These are phyloP conservation scores for Belonocnema kinseyi DNA, from an alignment of 1,140 invertebrate genomes.

Conservation along the genomic window DNA sequence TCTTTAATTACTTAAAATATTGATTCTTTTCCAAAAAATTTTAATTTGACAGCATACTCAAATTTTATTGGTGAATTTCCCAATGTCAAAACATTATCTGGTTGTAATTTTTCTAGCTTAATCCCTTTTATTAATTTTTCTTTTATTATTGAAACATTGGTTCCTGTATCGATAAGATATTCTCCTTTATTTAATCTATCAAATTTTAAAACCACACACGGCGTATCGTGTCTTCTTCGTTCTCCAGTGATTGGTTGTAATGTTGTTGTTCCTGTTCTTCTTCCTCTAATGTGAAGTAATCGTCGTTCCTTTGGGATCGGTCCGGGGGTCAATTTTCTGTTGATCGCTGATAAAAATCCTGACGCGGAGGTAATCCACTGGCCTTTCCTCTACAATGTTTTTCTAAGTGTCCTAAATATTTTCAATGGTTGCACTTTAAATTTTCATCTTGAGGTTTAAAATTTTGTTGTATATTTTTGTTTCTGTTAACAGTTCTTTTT, in stretches of 20 bases:
- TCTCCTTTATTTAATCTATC: neutral
- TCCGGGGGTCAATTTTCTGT: neutral
- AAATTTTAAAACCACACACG: neutral
- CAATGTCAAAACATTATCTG: neutral
- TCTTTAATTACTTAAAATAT: constrained; percentile 3
- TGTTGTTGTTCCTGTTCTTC: neutral
- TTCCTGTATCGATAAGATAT: neutral
- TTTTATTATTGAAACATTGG: neutral
- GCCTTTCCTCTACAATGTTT: neutral
- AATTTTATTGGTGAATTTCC: neutral
- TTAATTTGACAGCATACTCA: neutral
- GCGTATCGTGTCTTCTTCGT: no score
- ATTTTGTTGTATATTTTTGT: no score
- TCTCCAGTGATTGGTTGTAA: neutral
- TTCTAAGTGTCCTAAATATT: neutral
- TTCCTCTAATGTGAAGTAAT: neutral
- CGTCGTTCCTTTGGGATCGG: neutral
- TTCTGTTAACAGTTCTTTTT: no score
- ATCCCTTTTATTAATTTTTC: neutral
- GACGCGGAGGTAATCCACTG: neutral
- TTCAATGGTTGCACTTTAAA: neutral
- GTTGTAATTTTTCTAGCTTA: neutral
- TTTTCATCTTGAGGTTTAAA: no score
- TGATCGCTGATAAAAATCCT: neutral
- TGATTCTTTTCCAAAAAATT: neutral